Base-by-base conservation (phyloP, 2,113 vertebrate species). In the Istiophorus platypterus region DNA sequence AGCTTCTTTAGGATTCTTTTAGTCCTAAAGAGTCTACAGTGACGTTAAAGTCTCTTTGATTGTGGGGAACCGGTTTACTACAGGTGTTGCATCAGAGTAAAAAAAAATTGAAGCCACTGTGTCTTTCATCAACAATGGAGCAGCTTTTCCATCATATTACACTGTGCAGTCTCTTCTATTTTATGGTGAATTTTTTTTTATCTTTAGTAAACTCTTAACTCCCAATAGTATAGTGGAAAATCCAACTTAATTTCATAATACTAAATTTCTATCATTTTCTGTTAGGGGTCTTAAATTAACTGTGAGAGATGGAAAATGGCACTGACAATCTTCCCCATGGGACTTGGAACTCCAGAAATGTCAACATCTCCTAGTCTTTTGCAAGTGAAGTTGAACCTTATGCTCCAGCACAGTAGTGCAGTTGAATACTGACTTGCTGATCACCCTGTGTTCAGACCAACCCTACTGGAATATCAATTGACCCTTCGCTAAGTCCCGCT, bases 401-500 rank as follows among this genome's bases (percentile, higher is more conserved):
- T 66, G 76, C 62, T 77, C 26, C n/a, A 49, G 62, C 76, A 69
- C 76, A 80, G 78, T 72, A 51, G 65, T 77, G 57, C 78, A 85
- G 78, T 86, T 80, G 78, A 82, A 78, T 81, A 90, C 87, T 66
- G 92, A 91, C 86, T 86, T 64, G 73, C 74, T 39, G 24, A 90
- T 87, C 82, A 65, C 54, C 71, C 56, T 15, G 76, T 86, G 86
- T 88, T 87, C 71, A 80, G n/a, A 57, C 57, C 89, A 76, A 79
- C 76, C 41, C 61, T 76, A 78, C 74, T 78, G 74, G 49, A 80
- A 85, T 90, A 91, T 94, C 88, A 91, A 91, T 87, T 90, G 83
- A 92, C 87, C 31, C 31, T 34, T 34, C 31, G 31, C 31, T 34
- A 34, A 34, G 31, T 34, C 31, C 31, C 6, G 31, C 31, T 6